Percentiles rank a stretch among this genome's conserved stretches.
phyloP scores from a whole-genome alignment of 2,888 invertebrate species.

The Ptilodon capucinus region DNA sequence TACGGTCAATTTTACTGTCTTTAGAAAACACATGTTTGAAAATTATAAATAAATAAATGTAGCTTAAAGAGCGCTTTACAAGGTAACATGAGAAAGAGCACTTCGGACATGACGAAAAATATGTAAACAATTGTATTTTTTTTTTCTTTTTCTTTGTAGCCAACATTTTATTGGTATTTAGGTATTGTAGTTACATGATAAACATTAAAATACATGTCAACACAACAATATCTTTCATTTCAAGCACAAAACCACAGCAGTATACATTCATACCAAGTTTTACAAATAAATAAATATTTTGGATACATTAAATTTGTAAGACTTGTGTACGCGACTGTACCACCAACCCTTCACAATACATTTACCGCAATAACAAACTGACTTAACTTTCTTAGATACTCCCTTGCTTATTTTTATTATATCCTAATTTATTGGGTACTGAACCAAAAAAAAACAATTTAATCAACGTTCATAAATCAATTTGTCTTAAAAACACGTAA shows the following conservation, averaged over 20 bases:
- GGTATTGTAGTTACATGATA: conserved; percentile 76
- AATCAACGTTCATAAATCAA: no score
- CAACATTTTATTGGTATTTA: conserved; percentile 65
- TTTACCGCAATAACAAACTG: conserved; percentile 12
- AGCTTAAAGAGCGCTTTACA: conserved; percentile 43
- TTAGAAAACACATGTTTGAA: conserved; percentile 23
- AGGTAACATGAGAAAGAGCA: conserved; percentile 60
- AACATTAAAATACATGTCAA: conserved; percentile 82
- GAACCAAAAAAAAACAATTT: no score
- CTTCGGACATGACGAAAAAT: conserved; percentile 57
- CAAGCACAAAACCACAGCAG: conserved; percentile 49
- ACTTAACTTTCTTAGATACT: not conserved
- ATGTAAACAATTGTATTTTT: conserved; percentile 46
- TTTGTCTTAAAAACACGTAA: no score
- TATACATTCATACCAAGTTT: conserved; percentile 24
- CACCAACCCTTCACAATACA: conserved; percentile 13
- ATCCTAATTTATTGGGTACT: not conserved
- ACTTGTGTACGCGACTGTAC: conserved; percentile 40
- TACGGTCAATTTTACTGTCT: conserved; percentile 41
- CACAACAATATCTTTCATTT: conserved; percentile 80
- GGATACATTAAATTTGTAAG: conserved; percentile 17
- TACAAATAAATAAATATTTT: conserved; percentile 10
- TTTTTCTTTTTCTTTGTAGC: conserved; percentile 58
- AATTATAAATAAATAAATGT: conserved; percentile 20
- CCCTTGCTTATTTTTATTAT: not conserved